A percentile compares a stretch with the other conserved stretches of the same genome.
These are phyloP conservation scores for Galemys pyrenaicus DNA, from an alignment of 2,113 vertebrate species.

Conservation along the genomic window DNA sequence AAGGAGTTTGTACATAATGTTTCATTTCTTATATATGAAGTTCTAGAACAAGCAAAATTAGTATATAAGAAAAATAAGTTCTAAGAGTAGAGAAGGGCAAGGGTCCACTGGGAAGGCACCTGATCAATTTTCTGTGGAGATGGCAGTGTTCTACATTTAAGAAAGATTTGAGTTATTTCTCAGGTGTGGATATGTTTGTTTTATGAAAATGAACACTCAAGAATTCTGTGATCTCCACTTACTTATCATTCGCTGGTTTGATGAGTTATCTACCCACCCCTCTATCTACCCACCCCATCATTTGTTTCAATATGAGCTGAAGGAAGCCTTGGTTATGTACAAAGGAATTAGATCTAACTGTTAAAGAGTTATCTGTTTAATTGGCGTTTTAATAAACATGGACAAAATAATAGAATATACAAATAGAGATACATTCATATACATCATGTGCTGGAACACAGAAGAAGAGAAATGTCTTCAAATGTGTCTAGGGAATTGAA, in stretches of 20 bases:
- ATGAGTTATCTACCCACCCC: too few relatives aligned
- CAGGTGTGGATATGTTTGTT: not conserved
- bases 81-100: not conserved
- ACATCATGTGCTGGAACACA: not conserved
- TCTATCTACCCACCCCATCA: not conserved
- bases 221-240: not conserved
- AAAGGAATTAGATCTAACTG: not conserved
- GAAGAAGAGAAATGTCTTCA: not conserved
- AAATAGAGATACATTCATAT: not conserved
- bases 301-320: not conserved
- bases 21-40: not conserved
- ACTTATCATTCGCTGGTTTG: not conserved
- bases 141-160: not conserved
- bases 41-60: not conserved
- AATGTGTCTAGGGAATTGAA: not conserved
- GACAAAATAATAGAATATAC: not conserved
- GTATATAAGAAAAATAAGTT: not conserved
- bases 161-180: not conserved
- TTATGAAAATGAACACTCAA: not conserved
- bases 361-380: not conserved
- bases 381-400: not conserved
- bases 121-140: not conserved
- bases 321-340: not conserved
- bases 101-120: not conserved
- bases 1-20: not conserved